Evolutionary conservation across 1,140 invertebrate genomes (phyloP).

Genomic region (Brachionus angularis): DNA sequence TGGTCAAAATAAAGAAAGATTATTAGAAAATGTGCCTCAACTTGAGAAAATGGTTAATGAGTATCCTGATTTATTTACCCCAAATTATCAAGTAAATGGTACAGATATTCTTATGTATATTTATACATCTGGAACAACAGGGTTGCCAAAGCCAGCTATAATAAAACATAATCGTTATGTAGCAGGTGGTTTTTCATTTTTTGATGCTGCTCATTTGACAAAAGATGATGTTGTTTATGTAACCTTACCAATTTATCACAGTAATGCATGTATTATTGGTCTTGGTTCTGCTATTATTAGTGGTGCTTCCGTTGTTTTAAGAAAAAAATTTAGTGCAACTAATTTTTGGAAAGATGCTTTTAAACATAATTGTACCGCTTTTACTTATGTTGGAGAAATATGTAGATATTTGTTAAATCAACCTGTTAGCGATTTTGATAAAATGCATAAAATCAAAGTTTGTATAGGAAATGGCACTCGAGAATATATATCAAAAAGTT

Average conservation of each 20-base stretch:
- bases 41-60: not conserved
- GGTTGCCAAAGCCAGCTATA: conserved; percentile 68
- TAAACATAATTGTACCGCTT: conserved; percentile 83
- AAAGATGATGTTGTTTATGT: conserved; percentile 74
- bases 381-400: conserved; percentile 90
- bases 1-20: not conserved
- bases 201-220: not conserved
- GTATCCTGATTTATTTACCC: not conserved
- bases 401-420: conserved; percentile 92
- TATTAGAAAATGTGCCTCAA: not conserved
- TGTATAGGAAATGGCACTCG: conserved; percentile 95
- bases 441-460: conserved; percentile 73
- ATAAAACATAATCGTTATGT: conserved; percentile 44
- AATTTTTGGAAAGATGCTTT: conserved; percentile 90
- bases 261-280: conserved; percentile 72
- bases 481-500: conserved; percentile 89
- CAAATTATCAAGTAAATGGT: not conserved
- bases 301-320: conserved; percentile 77
- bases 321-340: conserved; percentile 90
- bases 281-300: conserved; percentile 64
- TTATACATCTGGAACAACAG: conserved; percentile 87
- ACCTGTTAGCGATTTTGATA: conserved; percentile 71
- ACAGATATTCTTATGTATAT: conserved; percentile 64
- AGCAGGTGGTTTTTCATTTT: conserved; percentile 41
- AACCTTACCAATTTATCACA: conserved; percentile 86